Percentiles rank a stretch among this genome's conserved stretches.
These are phyloP conservation scores for Aporophyla lueneburgensis DNA, from an alignment of 2,888 invertebrate genomes.

Conservation along the genomic window DNA sequence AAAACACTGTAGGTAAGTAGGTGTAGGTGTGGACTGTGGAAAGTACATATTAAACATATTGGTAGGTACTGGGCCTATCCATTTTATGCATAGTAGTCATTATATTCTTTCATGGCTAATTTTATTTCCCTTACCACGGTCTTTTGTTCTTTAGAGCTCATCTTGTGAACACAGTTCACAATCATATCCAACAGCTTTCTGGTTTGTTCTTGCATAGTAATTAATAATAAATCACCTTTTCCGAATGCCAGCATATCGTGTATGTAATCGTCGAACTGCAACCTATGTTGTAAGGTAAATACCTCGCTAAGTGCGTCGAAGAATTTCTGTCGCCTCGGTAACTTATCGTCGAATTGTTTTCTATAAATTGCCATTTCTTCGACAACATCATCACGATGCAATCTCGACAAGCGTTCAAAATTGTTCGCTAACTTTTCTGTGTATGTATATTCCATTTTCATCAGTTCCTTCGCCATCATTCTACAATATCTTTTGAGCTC, in stretches of 20 bases:
- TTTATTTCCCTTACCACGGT: constrained; percentile 68
- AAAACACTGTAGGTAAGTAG: neutral
- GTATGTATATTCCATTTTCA: constrained; percentile 64
- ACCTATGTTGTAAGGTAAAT: constrained; percentile 73
- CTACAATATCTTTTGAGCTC: constrained; percentile 72
- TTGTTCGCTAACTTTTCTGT: constrained; percentile 70
- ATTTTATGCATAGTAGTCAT: neutral
- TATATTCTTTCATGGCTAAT: constrained; percentile 74
- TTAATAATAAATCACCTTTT: constrained; percentile 47
- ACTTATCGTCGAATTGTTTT: constrained; percentile 63
- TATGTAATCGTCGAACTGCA: constrained; percentile 77
- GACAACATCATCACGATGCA: constrained; percentile 70
- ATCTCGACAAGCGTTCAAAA: constrained; percentile 69
- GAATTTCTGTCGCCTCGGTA: constrained; percentile 68
- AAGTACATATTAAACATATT: neutral
- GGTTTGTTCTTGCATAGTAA: constrained; percentile 63
- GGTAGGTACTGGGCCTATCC: neutral
- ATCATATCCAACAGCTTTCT: constrained; percentile 67
- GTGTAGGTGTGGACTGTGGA: neutral
- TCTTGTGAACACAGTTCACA: constrained; percentile 55
- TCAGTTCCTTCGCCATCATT: constrained; percentile 69
- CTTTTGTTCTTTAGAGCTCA: constrained; percentile 60
- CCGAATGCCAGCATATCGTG: constrained; percentile 66
- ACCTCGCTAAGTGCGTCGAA: constrained; percentile 75
- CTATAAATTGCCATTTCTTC: constrained; percentile 68